Evolutionary conservation across 37 sponge, comb jelly and placozoan genomes (phyloP).

Genomic region (Dysidea cf. avara): DNA sequence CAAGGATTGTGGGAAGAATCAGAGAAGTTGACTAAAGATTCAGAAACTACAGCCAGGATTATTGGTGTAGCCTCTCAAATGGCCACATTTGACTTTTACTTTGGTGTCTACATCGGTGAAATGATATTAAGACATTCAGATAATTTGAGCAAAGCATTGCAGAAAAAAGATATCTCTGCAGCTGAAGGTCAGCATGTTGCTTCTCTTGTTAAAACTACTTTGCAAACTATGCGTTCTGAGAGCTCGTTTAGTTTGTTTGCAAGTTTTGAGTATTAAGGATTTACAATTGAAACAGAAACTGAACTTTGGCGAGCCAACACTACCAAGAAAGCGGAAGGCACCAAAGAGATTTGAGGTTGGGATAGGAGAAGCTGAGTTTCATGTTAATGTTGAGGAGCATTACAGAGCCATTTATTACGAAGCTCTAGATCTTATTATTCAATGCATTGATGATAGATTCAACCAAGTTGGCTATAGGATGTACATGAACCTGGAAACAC

Average conservation of each 20-base stretch:
- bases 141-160: slow-evolving; percentile 53
- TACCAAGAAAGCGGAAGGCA: slow-evolving; percentile 16
- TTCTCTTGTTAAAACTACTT: too few relatives aligned
- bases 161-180: slow-evolving; percentile 56
- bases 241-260: slow-evolving; percentile 21
- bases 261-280: too few relatives aligned
- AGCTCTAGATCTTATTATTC: slow-evolving; percentile 49
- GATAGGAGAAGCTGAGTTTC: slow-evolving; percentile 11
- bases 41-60: too few relatives aligned
- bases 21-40: too few relatives aligned
- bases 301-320: slow-evolving; percentile 20
- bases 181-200: slow-evolving; percentile 59
- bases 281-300: slow-evolving; percentile 6
- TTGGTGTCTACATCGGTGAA: too few relatives aligned
- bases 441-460: slow-evolving; percentile 39
- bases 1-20: too few relatives aligned
- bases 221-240: slow-evolving; percentile 42
- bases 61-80: too few relatives aligned
- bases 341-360: slow-evolving; percentile 34
- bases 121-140: too few relatives aligned
- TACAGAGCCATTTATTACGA: slow-evolving; percentile 46
- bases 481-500: slow-evolving; percentile 34
- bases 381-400: slow-evolving; percentile 38
- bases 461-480: slow-evolving; percentile 53
- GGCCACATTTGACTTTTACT: too few relatives aligned